These are phyloP conservation scores for Nesogale talazaci DNA, from an alignment of 2,113 vertebrate species.

Conservation along the genomic window DNA sequence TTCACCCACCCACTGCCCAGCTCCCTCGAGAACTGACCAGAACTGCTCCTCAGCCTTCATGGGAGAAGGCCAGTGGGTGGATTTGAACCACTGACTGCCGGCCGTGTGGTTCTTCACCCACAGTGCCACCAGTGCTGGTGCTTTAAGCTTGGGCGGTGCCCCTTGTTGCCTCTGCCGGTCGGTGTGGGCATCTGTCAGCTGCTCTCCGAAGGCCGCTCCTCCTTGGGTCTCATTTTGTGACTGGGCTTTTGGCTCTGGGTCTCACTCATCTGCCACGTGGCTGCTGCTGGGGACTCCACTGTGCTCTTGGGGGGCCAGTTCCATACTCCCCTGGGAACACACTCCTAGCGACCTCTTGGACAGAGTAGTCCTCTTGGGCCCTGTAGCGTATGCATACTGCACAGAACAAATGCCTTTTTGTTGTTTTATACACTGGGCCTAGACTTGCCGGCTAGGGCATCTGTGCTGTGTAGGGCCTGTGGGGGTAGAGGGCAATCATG, in stretches of 20 bases:
- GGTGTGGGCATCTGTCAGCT: not conserved
- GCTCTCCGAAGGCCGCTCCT: not conserved
- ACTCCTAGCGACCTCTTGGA: not conserved
- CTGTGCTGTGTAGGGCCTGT: not conserved
- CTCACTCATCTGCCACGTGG: not conserved
- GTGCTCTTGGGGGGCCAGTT: not conserved
- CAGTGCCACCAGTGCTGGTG: too few species aligned
- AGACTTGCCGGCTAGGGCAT: not conserved
- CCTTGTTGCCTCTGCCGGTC: accelerated
- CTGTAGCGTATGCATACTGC: not conserved
- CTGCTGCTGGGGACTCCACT: not conserved
- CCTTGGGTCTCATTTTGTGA: not conserved
- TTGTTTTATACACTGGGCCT: not conserved
- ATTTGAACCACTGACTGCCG: too few species aligned
- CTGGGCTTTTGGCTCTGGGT: not conserved
- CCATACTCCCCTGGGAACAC: not conserved
- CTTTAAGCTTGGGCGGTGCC: not conserved
- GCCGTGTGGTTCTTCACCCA: too few species aligned
- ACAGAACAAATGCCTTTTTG: not conserved
- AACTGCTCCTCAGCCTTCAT: too few species aligned
- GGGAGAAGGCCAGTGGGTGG: too few species aligned
- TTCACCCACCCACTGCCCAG: too few species aligned
- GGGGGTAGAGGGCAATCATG: not conserved
- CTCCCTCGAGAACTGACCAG: too few species aligned
- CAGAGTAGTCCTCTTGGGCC: not conserved